Evolutionary conservation across 2,888 invertebrate species (phyloP).

Genomic region (Lasioglossum villosulum): DNA sequence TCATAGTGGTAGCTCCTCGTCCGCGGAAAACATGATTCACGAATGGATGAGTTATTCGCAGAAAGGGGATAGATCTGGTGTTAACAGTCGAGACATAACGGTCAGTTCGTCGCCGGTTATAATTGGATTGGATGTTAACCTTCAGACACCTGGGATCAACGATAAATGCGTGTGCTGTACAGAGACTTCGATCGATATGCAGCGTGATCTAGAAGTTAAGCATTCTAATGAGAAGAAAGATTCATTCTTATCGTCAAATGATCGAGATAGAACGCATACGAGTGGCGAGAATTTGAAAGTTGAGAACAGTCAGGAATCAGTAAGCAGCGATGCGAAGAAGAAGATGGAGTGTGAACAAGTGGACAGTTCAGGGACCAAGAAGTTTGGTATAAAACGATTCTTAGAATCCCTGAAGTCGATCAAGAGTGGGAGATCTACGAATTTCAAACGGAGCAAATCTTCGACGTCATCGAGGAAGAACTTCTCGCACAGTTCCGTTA

Average conservation of each 20-base stretch:
- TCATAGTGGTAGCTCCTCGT: constrained; percentile 69
- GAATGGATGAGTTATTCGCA: constrained; percentile 61
- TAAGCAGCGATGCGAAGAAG: neutral
- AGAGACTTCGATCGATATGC: neutral
- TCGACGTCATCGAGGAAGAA: neutral
- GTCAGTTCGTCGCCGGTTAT: constrained; percentile 22
- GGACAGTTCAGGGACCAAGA: neutral
- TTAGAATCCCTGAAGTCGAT: constrained; percentile 13
- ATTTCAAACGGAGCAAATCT: neutral
- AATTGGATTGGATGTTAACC: constrained; percentile 10
- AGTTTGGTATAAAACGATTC: neutral
- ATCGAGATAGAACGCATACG: neutral
- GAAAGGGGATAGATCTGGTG: neutral
- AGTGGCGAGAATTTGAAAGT: neutral
- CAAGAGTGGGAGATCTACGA: neutral
- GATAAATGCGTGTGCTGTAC: neutral
- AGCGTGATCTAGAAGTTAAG: neutral
- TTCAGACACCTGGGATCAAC: neutral
- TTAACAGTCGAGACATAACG: neutral
- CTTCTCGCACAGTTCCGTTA: neutral
- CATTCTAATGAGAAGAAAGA: neutral
- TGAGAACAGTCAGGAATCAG: neutral
- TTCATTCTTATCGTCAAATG: neutral
- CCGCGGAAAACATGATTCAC: constrained; percentile 70
- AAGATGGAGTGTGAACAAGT: neutral